Evolutionary conservation across 2,113 vertebrate genomes (phyloP).

Genomic region (Pelvicachromis taeniatus): DNA sequence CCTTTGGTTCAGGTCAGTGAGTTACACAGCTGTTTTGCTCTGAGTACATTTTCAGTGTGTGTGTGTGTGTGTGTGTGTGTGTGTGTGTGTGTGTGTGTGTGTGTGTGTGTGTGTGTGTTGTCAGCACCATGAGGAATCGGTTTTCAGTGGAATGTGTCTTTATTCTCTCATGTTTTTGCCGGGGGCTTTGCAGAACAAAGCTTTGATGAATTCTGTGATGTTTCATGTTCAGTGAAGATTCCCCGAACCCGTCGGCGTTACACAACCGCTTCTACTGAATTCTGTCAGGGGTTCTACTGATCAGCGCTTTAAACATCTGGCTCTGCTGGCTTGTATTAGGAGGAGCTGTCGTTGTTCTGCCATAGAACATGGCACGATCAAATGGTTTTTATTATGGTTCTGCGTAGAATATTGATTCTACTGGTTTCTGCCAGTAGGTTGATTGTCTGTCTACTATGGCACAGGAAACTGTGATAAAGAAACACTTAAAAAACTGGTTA

Average conservation of each 20-base stretch:
- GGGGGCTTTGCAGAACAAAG: background rate
- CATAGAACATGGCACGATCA: background rate
- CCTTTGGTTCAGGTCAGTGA: background rate
- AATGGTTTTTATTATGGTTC: background rate
- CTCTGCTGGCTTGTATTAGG: background rate
- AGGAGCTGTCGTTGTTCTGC: background rate
- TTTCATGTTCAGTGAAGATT: constrained; percentile 12
- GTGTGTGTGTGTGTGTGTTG: background rate
- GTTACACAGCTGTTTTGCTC: constrained; percentile 6
- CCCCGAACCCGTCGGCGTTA: background rate
- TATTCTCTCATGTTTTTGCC: constrained; percentile 7
- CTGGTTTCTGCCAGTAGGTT: background rate
- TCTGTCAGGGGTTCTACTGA: background rate
- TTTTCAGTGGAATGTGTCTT: constrained; percentile 45
- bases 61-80: background rate
- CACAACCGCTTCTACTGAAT: background rate
- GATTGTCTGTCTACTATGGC: background rate
- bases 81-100: background rate
- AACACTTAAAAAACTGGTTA: background rate
- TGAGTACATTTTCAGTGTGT: background rate
- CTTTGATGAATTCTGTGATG: constrained; percentile 41
- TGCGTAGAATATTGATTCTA: background rate
- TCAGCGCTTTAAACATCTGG: background rate
- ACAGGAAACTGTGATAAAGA: background rate
- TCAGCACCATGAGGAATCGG: constrained; percentile 30